Evolutionary conservation across 2,888 invertebrate genomes (phyloP).

Genomic region (Pyrgus malvae): DNA sequence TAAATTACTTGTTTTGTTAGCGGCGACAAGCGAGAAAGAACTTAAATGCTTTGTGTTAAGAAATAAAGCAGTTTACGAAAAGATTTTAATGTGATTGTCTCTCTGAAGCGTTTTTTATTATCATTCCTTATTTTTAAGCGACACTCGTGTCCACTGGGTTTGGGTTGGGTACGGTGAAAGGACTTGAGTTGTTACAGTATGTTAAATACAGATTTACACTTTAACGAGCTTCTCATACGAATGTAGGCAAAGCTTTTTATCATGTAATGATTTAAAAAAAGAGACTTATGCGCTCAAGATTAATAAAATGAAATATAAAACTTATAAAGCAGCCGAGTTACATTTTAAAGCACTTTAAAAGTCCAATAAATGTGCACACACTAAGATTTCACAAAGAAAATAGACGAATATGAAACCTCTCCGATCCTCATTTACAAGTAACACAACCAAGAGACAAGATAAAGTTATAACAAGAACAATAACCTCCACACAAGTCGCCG

Average conservation of each 20-base stretch:
- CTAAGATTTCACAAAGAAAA: neutral
- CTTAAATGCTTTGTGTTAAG: constrained; percentile 31
- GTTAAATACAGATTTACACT: neutral
- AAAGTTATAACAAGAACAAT: constrained; percentile 20
- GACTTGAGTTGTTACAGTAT: neutral
- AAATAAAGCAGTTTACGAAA: constrained; percentile 28
- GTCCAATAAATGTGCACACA: too few species aligned
- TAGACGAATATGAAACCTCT: neutral
- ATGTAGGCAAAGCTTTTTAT: too few species aligned
- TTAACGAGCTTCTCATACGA: neutral
- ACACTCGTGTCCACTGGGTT: constrained; percentile 5
- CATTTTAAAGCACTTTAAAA: too few species aligned
- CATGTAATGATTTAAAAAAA: too few species aligned
- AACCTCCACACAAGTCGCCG: constrained; percentile 14
- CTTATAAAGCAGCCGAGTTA: neutral
- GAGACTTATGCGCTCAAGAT: neutral
- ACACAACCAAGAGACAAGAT: constrained; percentile 7
- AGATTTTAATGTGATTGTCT: constrained; percentile 47
- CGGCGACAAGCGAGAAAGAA: constrained; percentile 34
- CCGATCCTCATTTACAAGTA: constrained; percentile 6
- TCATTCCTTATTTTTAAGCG: constrained; percentile 47
- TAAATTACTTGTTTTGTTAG: constrained; percentile 44
- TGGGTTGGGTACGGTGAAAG: neutral
- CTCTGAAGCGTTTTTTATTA: constrained; percentile 46
- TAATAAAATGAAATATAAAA: neutral